Evolutionary conservation across 2,888 invertebrate species (phyloP).

Genomic region (Nectonema munidae): DNA sequence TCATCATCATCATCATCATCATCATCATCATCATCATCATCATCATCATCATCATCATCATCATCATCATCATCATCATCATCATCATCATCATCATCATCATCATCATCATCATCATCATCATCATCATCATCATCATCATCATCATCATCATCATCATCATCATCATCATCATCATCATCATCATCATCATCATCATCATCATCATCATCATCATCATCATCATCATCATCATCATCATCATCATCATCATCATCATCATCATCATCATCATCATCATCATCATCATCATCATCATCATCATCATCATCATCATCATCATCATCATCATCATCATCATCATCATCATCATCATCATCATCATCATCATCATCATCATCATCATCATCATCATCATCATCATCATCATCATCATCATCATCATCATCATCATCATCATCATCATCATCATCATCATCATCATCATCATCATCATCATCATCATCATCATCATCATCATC

Average conservation of each 20-base stretch:
- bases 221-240: slow-evolving; percentile 1
- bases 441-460: slow-evolving; percentile 1
- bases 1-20: slow-evolving; percentile 6
- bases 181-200: slow-evolving; percentile 1
- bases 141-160: neutral
- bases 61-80: slow-evolving; percentile 1
- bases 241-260: slow-evolving; percentile 7
- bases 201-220: slow-evolving; percentile 2
- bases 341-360: slow-evolving; percentile 1
- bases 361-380: slow-evolving; percentile 2
- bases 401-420: slow-evolving; percentile 2
- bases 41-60: slow-evolving; percentile 6
- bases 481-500: slow-evolving; percentile 6
- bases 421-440: slow-evolving; percentile 6
- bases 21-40: slow-evolving; percentile 1
- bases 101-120: slow-evolving; percentile 1
- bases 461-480: slow-evolving; percentile 1
- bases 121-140: slow-evolving; percentile 7
- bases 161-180: slow-evolving; percentile 7
- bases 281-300: slow-evolving; percentile 1
- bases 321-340: slow-evolving; percentile 2
- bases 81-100: slow-evolving; percentile 1
- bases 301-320: slow-evolving; percentile 2
- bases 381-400: slow-evolving; percentile 1
- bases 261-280: slow-evolving; percentile 1